Evolutionary conservation across 2,797 vertebrate species (phyloP).

Genomic region (Hypotaenidia philippensis): DNA sequence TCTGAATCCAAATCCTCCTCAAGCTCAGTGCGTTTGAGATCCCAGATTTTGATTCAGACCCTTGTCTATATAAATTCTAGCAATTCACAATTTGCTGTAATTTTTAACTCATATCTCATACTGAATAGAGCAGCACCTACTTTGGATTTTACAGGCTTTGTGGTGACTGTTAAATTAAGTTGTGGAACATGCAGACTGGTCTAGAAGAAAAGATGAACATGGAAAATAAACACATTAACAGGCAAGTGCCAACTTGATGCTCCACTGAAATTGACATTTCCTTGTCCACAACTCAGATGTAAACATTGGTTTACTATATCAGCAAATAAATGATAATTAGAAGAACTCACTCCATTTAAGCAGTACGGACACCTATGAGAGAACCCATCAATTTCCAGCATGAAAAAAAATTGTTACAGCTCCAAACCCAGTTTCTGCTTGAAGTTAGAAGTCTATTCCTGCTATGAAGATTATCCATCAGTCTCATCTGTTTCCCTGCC

Average conservation of each 20-base stretch:
- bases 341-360: not conserved
- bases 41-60: constrained; percentile 19
- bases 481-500: not conserved
- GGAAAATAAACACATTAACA: not conserved
- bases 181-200: not conserved
- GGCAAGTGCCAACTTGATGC: not conserved
- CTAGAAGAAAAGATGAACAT: constrained; percentile 8
- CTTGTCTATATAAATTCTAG: not conserved
- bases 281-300: not conserved
- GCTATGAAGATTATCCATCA: not conserved
- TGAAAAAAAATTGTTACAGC: not conserved
- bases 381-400: not conserved
- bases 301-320: not conserved
- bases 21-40: not conserved
- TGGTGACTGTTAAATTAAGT: constrained; percentile 6
- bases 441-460: not conserved
- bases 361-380: not conserved
- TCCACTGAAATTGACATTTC: not conserved
- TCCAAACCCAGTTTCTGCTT: not conserved
- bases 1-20: constrained; percentile 48
- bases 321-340: not conserved
- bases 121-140: not conserved
- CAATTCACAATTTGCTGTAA: not conserved
- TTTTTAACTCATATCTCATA: constrained; percentile 22
- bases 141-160: constrained; percentile 1